Base-by-base conservation (phyloP, 2,888 invertebrate genomes). In the Hydrotaea diabolus region DNA sequence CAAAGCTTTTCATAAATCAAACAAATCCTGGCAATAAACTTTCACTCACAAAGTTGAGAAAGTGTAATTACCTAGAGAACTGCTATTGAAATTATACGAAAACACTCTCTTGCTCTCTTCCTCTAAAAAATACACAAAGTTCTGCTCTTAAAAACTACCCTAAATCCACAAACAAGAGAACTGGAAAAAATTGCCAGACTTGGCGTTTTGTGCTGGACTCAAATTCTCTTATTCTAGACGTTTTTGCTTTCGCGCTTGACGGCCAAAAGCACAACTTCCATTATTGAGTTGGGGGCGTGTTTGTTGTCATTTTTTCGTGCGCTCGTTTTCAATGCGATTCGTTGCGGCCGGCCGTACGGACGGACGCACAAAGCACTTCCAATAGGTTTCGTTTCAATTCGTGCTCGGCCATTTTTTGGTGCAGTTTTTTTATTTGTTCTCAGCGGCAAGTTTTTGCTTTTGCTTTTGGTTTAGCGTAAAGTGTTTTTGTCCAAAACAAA, bases 281-380 rank as follows among this genome's bases (percentile, higher is more conserved):
- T 80, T 62, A 74, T 80, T 11, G 53, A 64, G 23, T 84, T 85
- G 87, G 82, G 86, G 87, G 87, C 87, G 87, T 86, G 86, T 86
- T 85, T 84, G 80, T 46, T 77, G 55, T 77, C 43, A 59, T 79
- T 81, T 82, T n/a, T n/a, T n/a, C n/a, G n/a, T n/a, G n/a, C n/a
- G 21, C 43, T 72, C 76, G 39, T 46, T 39, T 53, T 66, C 19
- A 36, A 53, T 62, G 26, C 39, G 23, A 19, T 76, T 26, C 21
- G 62, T 23, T 82, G 39, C 46, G 57, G 19, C 17, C 49, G 43
- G 15, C n/a, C n/a, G n/a, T n/a, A n/a, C n/a, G n/a, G 46, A 43
- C 72, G 49, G 11, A 39, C 39, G 13, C 39, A 8, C n/a, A n/a
- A n/a, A n/a, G n/a, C 39, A 39, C 39, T 11, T 39, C n/a, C 72